phyloP scores from a whole-genome alignment of 2,797 vertebrate genomes.

The Enteromius unitaeniatus region DNA sequence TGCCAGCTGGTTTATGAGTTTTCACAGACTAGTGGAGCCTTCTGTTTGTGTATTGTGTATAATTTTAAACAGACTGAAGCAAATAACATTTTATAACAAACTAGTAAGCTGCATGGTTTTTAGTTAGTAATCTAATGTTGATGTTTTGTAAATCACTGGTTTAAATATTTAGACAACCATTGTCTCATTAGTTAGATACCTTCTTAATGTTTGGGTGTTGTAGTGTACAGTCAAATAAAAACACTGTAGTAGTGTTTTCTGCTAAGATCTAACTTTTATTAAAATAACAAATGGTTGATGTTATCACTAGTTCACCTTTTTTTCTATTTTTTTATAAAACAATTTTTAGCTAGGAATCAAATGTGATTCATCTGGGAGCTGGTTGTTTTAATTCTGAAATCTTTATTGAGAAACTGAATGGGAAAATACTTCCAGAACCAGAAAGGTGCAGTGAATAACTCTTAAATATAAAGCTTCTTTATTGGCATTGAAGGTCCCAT shows the following conservation, averaged over 20 bases:
- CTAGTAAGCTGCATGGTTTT: not conserved
- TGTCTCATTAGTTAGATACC: not conserved
- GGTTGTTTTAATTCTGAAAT: not conserved
- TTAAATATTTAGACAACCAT: not conserved
- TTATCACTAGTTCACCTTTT: too few relatives aligned
- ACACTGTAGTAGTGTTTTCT: too few relatives aligned
- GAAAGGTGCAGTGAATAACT: not conserved
- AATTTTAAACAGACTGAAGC: not conserved
- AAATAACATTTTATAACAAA: not conserved
- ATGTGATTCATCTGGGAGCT: not conserved
- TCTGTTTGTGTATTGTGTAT: not conserved
- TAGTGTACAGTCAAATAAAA: not conserved
- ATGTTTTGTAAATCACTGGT: not conserved
- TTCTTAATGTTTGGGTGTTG: not conserved
- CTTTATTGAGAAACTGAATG: not conserved
- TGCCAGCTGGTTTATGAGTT: not conserved
- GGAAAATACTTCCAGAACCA: not conserved
- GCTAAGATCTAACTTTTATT: too few relatives aligned
- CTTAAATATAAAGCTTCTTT: not conserved
- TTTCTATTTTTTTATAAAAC: too few relatives aligned
- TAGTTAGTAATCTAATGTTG: not conserved
- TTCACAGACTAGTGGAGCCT: not conserved
- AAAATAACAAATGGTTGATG: too few relatives aligned
- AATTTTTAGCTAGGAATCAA: too few relatives aligned
- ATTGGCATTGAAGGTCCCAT: not conserved